Evolutionary conservation across 2,888 invertebrate genomes (phyloP).

Genomic region (Steinernema hermaphroditum): DNA sequence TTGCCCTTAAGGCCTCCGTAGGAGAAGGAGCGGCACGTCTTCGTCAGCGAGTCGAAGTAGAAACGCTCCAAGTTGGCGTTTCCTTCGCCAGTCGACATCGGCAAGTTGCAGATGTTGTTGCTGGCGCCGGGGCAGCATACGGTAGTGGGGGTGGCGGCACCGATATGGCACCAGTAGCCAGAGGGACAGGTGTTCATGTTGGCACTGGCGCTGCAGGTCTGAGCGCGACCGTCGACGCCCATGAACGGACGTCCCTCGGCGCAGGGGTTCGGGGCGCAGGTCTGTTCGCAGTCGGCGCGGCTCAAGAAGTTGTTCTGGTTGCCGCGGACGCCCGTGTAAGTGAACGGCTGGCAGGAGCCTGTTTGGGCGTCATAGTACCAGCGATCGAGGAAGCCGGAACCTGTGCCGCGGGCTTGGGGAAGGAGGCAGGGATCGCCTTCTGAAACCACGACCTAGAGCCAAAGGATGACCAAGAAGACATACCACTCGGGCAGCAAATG

Average conservation of each 20-base stretch:
- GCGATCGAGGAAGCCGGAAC: conserved; percentile 53
- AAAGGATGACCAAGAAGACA: too few relatives aligned
- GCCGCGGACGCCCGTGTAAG: conserved; percentile 52
- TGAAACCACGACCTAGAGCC: conserved; percentile 24
- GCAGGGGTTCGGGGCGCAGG: conserved; percentile 47
- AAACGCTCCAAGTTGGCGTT: conserved; percentile 61
- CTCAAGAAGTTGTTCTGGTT: conserved; percentile 53
- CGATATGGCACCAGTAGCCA: conserved; percentile 66
- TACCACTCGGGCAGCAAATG: conserved; percentile 45
- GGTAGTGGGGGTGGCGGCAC: conserved; percentile 57
- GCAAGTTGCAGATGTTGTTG: conserved; percentile 61
- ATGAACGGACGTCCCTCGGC: conserved; percentile 60
- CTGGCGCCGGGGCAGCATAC: conserved; percentile 65
- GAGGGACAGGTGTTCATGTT: conserved; percentile 62
- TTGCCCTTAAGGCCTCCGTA: conserved; percentile 66
- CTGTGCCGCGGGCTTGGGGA: conserved; percentile 52
- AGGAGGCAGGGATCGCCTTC: conserved; percentile 54
- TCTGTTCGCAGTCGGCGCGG: conserved; percentile 38
- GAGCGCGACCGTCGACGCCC: conserved; percentile 60
- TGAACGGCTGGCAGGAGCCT: conserved; percentile 60
- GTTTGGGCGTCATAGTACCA: conserved; percentile 61
- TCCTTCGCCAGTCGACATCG: conserved; percentile 65
- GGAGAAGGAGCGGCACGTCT: conserved; percentile 60
- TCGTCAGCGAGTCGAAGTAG: conserved; percentile 58
- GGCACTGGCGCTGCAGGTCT: conserved; percentile 61